Percentiles rank a stretch among this genome's conserved stretches.
phyloP scores from a whole-genome alignment of 2,113 vertebrate genomes.

The Cacatua alba region DNA sequence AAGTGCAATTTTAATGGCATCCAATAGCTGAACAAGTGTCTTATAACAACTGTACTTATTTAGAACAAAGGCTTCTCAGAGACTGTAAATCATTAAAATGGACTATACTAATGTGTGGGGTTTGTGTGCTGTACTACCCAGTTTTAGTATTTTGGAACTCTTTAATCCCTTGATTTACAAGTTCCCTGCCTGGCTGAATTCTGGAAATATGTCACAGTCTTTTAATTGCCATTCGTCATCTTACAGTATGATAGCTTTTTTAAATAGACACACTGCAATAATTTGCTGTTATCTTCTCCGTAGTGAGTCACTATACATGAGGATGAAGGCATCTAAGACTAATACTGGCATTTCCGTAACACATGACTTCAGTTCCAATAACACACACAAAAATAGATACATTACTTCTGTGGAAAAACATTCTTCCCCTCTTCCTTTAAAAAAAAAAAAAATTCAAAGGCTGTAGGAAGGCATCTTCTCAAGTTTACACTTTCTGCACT shows the following conservation, averaged over 20 bases:
- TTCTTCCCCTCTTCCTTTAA: background rate
- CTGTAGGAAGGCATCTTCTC: background rate
- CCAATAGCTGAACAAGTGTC: background rate
- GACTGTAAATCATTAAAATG: background rate
- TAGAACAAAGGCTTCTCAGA: background rate
- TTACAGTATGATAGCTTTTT: background rate
- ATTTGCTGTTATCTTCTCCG: background rate
- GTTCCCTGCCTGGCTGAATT: background rate
- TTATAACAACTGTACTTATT: background rate
- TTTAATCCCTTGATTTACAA: background rate
- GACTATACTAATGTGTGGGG: background rate
- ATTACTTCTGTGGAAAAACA: background rate
- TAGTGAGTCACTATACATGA: background rate
- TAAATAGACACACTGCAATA: background rate
- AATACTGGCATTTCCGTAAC: background rate
- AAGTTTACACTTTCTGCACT: background rate
- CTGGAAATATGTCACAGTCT: background rate
- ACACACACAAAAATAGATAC: background rate
- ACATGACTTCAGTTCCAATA: background rate
- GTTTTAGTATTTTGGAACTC: background rate
- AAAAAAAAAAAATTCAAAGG: background rate
- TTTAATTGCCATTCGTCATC: background rate
- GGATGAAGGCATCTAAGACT: background rate
- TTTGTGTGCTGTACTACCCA: background rate
- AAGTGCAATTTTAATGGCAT: background rate